Percentiles rank a stretch among this genome's conserved stretches.
Evolutionary conservation across 2,113 vertebrate genomes (phyloP).

Genomic region (Callithrix jacchus): DNA sequence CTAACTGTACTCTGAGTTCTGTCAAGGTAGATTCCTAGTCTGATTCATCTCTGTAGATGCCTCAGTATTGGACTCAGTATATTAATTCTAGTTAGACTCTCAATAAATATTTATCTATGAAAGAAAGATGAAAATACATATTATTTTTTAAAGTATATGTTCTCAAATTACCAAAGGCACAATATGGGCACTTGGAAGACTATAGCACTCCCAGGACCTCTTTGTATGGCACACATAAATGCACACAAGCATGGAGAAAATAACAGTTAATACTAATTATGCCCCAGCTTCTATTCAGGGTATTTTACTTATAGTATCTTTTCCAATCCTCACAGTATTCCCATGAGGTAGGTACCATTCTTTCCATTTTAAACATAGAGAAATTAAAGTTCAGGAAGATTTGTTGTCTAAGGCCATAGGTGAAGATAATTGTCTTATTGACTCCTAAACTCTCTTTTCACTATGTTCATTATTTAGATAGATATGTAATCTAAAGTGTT

Average conservation of each 20-base stretch:
- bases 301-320: not conserved
- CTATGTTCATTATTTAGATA: not conserved
- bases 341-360: not conserved
- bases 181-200: not conserved
- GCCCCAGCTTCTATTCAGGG: not conserved
- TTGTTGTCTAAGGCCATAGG: not conserved
- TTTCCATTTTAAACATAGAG: not conserved
- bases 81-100: not conserved
- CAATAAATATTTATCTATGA: not conserved
- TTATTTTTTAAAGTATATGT: not conserved
- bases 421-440: not conserved
- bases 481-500: not conserved
- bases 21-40: not conserved
- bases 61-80: not conserved
- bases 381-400: not conserved
- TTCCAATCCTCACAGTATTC: not conserved
- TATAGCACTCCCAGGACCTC: not conserved
- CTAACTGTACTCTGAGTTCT: not conserved
- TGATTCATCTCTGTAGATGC: not conserved
- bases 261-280: not conserved
- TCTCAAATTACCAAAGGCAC: not conserved
- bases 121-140: slow-evolving; percentile 23
- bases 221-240: not conserved
- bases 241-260: not conserved
- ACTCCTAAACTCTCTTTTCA: not conserved